Evolutionary conservation across 64 coral and sea anemone species (phyloP), one percentile per base, ranked within the genome.

Genomic region (Acropora tenuis): DNA sequence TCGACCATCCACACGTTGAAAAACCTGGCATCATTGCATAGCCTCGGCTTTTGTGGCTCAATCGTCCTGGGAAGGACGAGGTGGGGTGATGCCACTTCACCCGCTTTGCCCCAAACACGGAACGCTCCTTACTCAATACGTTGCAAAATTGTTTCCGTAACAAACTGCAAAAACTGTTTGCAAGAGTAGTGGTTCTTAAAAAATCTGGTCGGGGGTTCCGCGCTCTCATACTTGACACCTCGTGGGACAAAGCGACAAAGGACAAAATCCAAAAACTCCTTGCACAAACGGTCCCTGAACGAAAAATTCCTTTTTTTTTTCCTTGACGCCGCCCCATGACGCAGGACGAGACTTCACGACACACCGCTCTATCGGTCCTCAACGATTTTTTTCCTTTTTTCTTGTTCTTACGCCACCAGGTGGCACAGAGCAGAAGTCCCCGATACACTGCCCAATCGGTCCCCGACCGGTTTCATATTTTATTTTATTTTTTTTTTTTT

Each of bases 21-120:
- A 69, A 80, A 90, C 6, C 89, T 76, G n/a, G 89, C 89, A 82
- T 90, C 89, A 20, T 65, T 50, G 43, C 89, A 90, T 12, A 90
- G 52, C n/a, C 76, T 5, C 2, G 76, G 76, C 20, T 81, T 80
- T 17, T 12, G 6, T 16, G 69, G 87, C 47, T 88, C 87, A 2
- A 88, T 74, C 2, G 87, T 88, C 15, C 76, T 47, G 2, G 87
- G 87, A 13, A 88, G 20, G 2, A 88, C 73, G 17, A 88, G 69
- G n/a, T 76, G 43, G 8, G 87, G 87, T 2, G 12, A 11, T 18
- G 47, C 0, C 2, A 81, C 78, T 2, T 73, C 8, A 7, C 58
- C 89, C 13, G 74, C 89, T 30, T 16, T 82, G 1, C 89, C 89
- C 9, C 68, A 7, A 2, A 91, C 41, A 2, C 67, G 74, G 17